Conservation (phyloP, 2,888 invertebrate genomes). For the Aspidiotus destructor region DNA sequence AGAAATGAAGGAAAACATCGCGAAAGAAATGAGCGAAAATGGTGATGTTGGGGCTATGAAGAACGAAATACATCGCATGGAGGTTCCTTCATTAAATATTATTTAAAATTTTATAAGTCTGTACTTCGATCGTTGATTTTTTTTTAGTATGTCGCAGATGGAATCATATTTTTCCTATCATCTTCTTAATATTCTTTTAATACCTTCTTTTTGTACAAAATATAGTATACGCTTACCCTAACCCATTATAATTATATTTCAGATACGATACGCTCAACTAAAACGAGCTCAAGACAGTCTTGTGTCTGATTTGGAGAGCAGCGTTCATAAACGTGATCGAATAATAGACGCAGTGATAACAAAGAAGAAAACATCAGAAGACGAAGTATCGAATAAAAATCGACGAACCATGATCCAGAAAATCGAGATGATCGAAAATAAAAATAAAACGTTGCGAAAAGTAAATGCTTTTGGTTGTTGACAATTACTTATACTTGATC, state of each 20-base stretch:
- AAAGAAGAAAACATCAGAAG: slow-evolving; percentile 44
- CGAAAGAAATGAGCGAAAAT: slow-evolving; percentile 52
- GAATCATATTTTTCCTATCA: no score
- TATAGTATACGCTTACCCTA: no score
- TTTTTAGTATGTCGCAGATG: not conserved
- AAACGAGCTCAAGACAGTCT: slow-evolving; percentile 51
- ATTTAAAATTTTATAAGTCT: not conserved
- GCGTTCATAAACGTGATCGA: slow-evolving; percentile 54
- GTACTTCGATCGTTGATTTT: slow-evolving; percentile 9
- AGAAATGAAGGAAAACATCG: slow-evolving; percentile 59
- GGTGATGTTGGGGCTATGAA: slow-evolving; percentile 69
- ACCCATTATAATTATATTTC: not conserved
- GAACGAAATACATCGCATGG: slow-evolving; percentile 73
- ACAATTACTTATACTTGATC: not conserved
- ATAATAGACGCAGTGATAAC: slow-evolving; percentile 52
- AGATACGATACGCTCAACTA: slow-evolving; percentile 47
- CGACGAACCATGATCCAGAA: slow-evolving; percentile 45
- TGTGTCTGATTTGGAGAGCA: slow-evolving; percentile 55
- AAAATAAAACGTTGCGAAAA: slow-evolving; percentile 48
- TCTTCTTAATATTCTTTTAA: no score
- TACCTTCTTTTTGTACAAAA: no score
- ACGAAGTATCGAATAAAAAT: slow-evolving; percentile 38
- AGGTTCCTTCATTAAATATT: slow-evolving; percentile 49
- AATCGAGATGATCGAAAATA: slow-evolving; percentile 50
- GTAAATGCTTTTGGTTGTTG: slow-evolving; percentile 40